Conservation (phyloP, 2,113 vertebrate species). For the Trichechus manatus region DNA sequence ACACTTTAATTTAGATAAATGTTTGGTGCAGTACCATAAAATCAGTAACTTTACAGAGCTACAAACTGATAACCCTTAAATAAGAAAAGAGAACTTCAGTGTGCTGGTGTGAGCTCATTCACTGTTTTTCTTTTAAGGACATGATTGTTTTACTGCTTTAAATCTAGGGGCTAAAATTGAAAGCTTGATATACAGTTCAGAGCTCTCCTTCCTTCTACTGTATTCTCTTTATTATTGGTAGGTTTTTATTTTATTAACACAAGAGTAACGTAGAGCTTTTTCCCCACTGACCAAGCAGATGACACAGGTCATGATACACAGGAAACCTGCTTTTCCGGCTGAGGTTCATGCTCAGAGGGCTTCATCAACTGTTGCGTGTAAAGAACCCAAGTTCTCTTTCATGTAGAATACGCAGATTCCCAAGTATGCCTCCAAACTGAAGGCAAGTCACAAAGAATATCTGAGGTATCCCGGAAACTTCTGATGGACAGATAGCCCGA, state of each 20-base stretch:
- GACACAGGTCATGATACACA: not conserved
- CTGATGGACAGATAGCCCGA: not conserved
- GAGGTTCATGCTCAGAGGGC: not conserved
- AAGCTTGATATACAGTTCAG: constrained; percentile 66
- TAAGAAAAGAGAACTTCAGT: not conserved
- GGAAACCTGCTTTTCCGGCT: not conserved
- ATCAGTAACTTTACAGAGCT: constrained; percentile 80
- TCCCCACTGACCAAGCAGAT: not conserved
- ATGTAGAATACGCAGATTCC: constrained; percentile 8
- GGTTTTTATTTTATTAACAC: constrained; percentile 29
- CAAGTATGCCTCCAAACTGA: not conserved
- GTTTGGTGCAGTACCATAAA: constrained; percentile 84
- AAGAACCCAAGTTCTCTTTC: not conserved
- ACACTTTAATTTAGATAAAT: constrained; percentile 92
- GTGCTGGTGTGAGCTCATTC: not conserved
- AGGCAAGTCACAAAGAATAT: not conserved
- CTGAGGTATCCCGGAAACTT: not conserved
- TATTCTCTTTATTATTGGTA: not conserved
- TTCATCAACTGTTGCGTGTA: not conserved
- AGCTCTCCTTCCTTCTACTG: constrained; percentile 63
- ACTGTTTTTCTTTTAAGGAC: constrained; percentile 73
- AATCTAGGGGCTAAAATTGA: constrained; percentile 57
- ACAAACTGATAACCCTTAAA: constrained; percentile 79
- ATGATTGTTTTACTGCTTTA: constrained; percentile 76
- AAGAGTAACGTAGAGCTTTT: not conserved